Evolutionary conservation across 1,140 invertebrate species (phyloP), one percentile per base, ranked within the genome.

Genomic region (Parasteatoda tepidariorum): DNA sequence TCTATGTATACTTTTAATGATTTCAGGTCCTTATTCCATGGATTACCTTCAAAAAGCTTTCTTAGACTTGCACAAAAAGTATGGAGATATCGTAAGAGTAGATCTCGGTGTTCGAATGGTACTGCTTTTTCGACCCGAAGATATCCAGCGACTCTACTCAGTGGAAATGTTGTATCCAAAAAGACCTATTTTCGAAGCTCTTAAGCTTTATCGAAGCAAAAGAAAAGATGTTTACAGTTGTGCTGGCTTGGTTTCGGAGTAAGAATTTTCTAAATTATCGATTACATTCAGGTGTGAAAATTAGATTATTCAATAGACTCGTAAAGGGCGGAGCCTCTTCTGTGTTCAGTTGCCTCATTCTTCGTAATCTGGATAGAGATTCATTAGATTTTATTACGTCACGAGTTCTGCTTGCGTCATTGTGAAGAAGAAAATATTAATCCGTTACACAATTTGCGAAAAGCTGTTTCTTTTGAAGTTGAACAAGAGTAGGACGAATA

Each of bases 41-140:
- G 83, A 84, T 2, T 62, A 71, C 22, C n/a, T 84, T 18, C 31
- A 79, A 3, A 75, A 79, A 28, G 83, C 83, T 24, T 79, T 70
- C 33, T 26, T 30, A n/a, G 83, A 84, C 28, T 22, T 84, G 2
- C 9, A 79, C n/a, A 59, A 57, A 3, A 33, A 34, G n/a, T 66
- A 79, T 5, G 83, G 83, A 1, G 54, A 73, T 6, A 57, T 84
- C 0, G 66, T 84, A 2, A 28, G 38, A 31, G 24, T 84, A 31
- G 74, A 84, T 18, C 9, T 84, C 54, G 75, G 75, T 61, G 62
- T 71, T 6, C 26, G 26, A 15, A 41, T 79, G 41, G 11, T 84
- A 22, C n/a, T 59, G 7, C 74, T 84, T 3, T 84, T 84, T 15
- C 13, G 30, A 3, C 66, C 75, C 2, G 67, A 79, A 22, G 83